Evolutionary conservation across 2,113 vertebrate species (phyloP).

Genomic region (Phrynosoma blainvillii): DNA sequence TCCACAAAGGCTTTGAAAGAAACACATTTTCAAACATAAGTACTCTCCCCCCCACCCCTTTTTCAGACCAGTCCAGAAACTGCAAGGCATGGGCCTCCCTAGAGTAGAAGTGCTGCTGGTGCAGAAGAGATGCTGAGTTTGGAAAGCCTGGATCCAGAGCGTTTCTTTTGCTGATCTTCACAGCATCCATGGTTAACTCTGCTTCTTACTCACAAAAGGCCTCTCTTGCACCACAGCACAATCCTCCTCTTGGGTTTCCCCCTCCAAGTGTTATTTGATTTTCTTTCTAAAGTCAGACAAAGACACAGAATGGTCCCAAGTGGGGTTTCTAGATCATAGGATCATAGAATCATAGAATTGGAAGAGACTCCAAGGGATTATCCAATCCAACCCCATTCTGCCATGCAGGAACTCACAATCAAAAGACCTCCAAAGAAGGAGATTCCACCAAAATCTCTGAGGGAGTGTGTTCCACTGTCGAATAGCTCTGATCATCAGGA

Average conservation of each 20-base stretch:
- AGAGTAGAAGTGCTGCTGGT: not conserved
- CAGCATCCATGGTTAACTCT: not conserved
- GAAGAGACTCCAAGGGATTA: too few species aligned
- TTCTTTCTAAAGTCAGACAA: too few species aligned
- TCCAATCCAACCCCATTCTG: too few species aligned
- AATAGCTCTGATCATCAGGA: too few species aligned
- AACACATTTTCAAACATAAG: not conserved
- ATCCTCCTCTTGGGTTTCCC: not conserved
- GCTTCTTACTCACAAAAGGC: not conserved
- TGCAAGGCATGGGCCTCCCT: not conserved
- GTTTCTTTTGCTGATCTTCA: not conserved
- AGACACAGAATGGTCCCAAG: too few species aligned
- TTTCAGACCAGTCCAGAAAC: not conserved
- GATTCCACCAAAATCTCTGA: too few species aligned
- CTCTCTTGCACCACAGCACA: not conserved
- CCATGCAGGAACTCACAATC: too few species aligned
- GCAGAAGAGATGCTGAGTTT: not conserved
- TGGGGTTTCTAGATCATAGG: too few species aligned
- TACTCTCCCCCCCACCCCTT: not conserved
- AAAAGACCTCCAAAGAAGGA: too few species aligned
- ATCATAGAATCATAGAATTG: too few species aligned
- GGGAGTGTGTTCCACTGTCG: too few species aligned
- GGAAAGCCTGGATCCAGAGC: not conserved
- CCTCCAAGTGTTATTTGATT: not conserved
- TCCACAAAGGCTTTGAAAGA: not conserved